A percentile compares a stretch with the other conserved stretches of the same genome.
phyloP scores from a whole-genome alignment of 2,797 vertebrate species.

The Gambusia yucatana region DNA sequence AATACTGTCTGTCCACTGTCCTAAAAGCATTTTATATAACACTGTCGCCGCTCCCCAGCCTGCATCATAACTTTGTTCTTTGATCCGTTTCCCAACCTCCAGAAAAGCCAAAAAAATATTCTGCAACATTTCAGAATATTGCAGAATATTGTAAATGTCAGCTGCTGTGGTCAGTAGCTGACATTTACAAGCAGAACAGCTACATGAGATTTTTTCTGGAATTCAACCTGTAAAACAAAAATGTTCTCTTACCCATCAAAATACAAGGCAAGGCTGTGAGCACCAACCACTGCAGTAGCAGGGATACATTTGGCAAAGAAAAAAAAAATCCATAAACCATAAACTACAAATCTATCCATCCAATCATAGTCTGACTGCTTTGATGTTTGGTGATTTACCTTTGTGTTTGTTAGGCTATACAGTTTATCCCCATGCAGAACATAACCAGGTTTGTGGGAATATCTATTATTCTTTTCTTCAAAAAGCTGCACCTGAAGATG shows the following conservation, averaged over 20 bases:
- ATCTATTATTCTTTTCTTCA: not conserved
- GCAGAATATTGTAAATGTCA: too few relatives aligned
- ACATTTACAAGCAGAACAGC: constrained; percentile 2
- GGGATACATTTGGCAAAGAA: not conserved
- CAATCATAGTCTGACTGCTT: not conserved
- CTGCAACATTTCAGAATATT: constrained; percentile 2
- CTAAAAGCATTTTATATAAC: not conserved
- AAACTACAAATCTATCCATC: not conserved
- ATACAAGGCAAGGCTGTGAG: not conserved
- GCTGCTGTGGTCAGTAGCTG: not conserved
- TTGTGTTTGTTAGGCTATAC: not conserved
- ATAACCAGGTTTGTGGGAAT: not conserved
- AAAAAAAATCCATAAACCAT: not conserved
- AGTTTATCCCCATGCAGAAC: not conserved
- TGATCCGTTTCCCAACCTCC: constrained; percentile 8
- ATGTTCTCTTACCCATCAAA: not conserved
- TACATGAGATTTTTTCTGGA: not conserved
- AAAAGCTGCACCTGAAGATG: not conserved
- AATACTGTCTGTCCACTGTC: constrained; percentile 14
- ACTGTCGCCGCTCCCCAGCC: constrained; percentile 2
- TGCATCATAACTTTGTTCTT: constrained; percentile 10
- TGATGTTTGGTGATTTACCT: not conserved
- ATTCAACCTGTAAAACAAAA: not conserved
- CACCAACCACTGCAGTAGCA: not conserved
- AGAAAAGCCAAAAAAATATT: constrained; percentile 33